Base-by-base conservation (phyloP, 23 tunicate genomes). In the Halocynthia roretzi region DNA sequence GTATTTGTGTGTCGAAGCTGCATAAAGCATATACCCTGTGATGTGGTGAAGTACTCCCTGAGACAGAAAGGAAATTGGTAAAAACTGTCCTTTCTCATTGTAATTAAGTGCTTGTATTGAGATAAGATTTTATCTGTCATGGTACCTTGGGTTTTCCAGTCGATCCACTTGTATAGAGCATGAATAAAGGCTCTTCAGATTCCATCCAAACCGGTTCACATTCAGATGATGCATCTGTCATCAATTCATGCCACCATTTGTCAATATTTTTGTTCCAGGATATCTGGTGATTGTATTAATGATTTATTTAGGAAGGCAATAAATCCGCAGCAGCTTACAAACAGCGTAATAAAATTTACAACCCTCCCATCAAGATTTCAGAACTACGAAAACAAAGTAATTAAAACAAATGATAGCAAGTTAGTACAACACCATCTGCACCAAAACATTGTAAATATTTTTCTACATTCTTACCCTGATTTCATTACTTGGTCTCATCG, bases 21-120 rank as follows among this genome's bases (percentile, higher is more conserved):
- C 98, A 67, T 78, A 94, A n/a, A 94, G 62, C 90, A 94, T 87
- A 56, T 94, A 94, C 8, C 98, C 98, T 70, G 94, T 80, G 51
- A 81, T 70, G 63, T 87, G 93, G 67, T 94, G 98, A 31, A 94
- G 81, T 44, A 94, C 82, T 22, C 98, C 98, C 93, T 87, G 54
- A n/a, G 73, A 19, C 61, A n/a, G 1, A 48, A 76, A 78, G 0
- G 2, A 14, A n/a, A n/a, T 67, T 67, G 17, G 12, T 64, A 54
- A 53, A 50, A 52, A 73, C 54, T 52, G 6, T 73, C 60, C 49
- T n/a, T n/a, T n/a, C n/a, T n/a, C n/a, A n/a, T n/a, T n/a, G n/a
- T n/a, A n/a, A n/a, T n/a, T n/a, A n/a, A n/a, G n/a, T n/a, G n/a
- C n/a, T n/a, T n/a, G n/a, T n/a, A n/a, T n/a, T n/a, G n/a, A n/a